A percentile compares a stretch with the other conserved stretches of the same genome.
Evolutionary conservation across 2,113 vertebrate genomes (phyloP).

Genomic region (Oxyruncus cristatus): DNA sequence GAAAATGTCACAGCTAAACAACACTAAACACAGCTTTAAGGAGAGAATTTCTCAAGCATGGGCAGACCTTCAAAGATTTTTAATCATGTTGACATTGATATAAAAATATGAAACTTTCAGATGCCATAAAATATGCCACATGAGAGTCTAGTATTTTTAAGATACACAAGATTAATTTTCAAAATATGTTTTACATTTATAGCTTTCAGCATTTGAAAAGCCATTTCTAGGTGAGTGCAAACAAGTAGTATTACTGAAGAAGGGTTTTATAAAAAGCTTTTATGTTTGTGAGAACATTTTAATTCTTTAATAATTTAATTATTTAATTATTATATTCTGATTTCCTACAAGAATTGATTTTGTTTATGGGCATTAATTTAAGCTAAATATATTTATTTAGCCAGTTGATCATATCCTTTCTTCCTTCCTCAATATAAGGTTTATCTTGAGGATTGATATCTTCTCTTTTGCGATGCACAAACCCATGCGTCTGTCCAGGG

Average conservation of each 20-base stretch:
- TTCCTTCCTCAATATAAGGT: conserved; percentile 82
- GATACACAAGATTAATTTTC: not conserved
- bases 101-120: not conserved
- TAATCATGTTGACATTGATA: not conserved
- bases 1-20: not conserved
- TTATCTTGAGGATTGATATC: conserved; percentile 82
- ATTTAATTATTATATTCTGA: not conserved
- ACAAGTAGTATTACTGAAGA: not conserved
- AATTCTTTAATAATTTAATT: too few species aligned
- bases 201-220: not conserved
- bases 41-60: not conserved
- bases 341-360: not conserved
- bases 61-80: not conserved
- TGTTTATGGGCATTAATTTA: not conserved
- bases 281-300: not conserved
- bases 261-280: not conserved
- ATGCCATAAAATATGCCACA: not conserved
- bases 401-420: conserved; percentile 87
- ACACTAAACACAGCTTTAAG: not conserved
- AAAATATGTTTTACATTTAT: not conserved
- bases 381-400: conserved; percentile 83
- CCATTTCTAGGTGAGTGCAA: not conserved
- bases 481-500: conserved; percentile 89
- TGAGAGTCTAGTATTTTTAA: not conserved
- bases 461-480: conserved; percentile 89